Conservation (phyloP, 2,888 invertebrate genomes). For the Coelopa pilipes region DNA sequence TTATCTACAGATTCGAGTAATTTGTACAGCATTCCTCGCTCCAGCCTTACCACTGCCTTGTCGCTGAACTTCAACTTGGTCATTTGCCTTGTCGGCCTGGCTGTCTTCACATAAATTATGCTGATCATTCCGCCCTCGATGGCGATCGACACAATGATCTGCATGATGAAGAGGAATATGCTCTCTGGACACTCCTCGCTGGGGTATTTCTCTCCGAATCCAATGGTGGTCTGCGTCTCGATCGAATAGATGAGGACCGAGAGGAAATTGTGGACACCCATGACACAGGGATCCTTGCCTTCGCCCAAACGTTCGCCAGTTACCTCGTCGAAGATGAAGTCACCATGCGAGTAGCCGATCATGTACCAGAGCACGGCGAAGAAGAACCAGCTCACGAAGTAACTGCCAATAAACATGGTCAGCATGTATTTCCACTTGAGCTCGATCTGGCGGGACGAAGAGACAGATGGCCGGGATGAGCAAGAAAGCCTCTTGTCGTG, state of each 20-base stretch:
- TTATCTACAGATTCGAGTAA: not conserved
- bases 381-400: conserved; percentile 82
- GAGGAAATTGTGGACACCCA: conserved; percentile 72
- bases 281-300: conserved; percentile 69
- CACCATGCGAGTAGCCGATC: conserved; percentile 80
- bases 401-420: conserved; percentile 84
- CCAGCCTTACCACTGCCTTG: conserved; percentile 73
- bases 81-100: conserved; percentile 80
- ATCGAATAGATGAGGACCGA: conserved; percentile 84
- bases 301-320: conserved; percentile 65
- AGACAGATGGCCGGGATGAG: no score
- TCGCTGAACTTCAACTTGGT: conserved; percentile 85
- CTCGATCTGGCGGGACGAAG: conserved; percentile 68
- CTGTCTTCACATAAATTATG: conserved; percentile 81
- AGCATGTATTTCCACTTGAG: conserved; percentile 92
- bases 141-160: conserved; percentile 76
- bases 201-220: conserved; percentile 83
- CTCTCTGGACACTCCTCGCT: conserved; percentile 88
- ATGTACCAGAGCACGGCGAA: conserved; percentile 85
- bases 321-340: conserved; percentile 73
- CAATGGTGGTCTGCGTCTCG: conserved; percentile 87
- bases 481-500: no score
- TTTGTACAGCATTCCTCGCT: not conserved
- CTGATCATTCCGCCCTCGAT: conserved; percentile 72
- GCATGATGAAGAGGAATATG: conserved; percentile 82